Percentiles rank a stretch among this genome's conserved stretches.
phyloP scores from a whole-genome alignment of 2,113 vertebrate genomes.

The Mola mola region DNA sequence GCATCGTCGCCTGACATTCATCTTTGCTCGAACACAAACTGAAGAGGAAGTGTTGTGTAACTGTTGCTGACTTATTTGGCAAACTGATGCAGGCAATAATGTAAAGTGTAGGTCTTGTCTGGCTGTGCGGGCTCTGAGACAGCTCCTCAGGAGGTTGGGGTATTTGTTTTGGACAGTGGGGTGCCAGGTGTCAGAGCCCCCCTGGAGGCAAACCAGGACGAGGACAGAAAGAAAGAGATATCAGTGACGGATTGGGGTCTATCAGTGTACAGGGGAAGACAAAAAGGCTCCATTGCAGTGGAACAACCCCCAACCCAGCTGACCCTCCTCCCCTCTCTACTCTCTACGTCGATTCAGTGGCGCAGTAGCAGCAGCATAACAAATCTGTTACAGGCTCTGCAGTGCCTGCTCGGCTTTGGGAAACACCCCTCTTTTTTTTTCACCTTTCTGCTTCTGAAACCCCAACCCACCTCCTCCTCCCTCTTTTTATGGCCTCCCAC shows the following conservation, averaged over 20 bases:
- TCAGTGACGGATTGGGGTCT: slow-evolving; percentile 11
- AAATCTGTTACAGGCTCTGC: slow-evolving; percentile 56
- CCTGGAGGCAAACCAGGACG: slow-evolving; percentile 6
- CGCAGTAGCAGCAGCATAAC: slow-evolving; percentile 58
- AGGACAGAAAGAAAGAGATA: slow-evolving; percentile 15
- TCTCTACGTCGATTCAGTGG: slow-evolving; percentile 60
- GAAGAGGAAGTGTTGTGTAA: background rate
- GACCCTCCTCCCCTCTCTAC: slow-evolving; percentile 39
- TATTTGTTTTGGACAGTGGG: slow-evolving; percentile 45
- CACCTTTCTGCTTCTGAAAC: background rate
- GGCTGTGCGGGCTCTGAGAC: background rate
- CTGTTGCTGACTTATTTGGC: background rate
- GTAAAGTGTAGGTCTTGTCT: slow-evolving; percentile 25
- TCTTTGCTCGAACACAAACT: background rate
- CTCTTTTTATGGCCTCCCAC: too few species aligned
- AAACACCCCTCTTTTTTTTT: slow-evolving; percentile 38
- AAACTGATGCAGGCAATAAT: slow-evolving; percentile 45
- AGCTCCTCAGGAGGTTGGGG: slow-evolving; percentile 38
- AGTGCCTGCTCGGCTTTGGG: slow-evolving; percentile 51
- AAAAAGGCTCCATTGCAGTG: slow-evolving; percentile 58
- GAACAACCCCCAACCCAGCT: slow-evolving; percentile 36
- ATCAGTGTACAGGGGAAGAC: slow-evolving; percentile 23
- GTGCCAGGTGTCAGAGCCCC: slow-evolving; percentile 46
- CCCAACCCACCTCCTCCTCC: background rate
- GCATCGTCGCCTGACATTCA: too few species aligned